These are phyloP conservation scores for Keiferia lycopersicella DNA, from an alignment of 2,888 invertebrate species.

Conservation along the genomic window DNA sequence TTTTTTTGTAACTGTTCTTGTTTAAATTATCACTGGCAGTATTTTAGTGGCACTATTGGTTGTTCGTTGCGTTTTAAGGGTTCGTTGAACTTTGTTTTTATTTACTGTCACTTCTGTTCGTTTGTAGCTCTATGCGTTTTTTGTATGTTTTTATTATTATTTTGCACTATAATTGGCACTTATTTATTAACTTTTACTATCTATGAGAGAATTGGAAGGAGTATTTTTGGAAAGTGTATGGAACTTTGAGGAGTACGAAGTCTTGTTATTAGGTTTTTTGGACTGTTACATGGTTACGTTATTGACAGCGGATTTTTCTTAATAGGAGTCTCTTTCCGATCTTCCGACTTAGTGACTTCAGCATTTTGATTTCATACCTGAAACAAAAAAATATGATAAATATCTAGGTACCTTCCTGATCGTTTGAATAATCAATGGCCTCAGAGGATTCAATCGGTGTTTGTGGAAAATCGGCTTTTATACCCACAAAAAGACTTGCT, in stretches of 20 bases:
- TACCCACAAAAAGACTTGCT: too few species aligned
- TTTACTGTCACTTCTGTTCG: constrained; percentile 40
- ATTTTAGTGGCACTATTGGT: constrained; percentile 43
- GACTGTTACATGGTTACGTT: constrained; percentile 56
- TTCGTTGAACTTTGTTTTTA: constrained; percentile 41
- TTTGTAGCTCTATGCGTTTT: constrained; percentile 36
- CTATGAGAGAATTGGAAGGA: constrained; percentile 57
- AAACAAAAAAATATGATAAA: constrained; percentile 38
- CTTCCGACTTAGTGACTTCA: constrained; percentile 53
- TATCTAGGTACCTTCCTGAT: neutral
- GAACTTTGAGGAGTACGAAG: constrained; percentile 38
- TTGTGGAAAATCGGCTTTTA: too few species aligned
- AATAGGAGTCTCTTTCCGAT: constrained; percentile 65
- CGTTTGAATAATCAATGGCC: too few species aligned
- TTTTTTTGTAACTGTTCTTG: constrained; percentile 22
- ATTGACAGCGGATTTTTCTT: constrained; percentile 34
- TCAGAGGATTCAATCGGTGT: too few species aligned
- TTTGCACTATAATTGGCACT: constrained; percentile 59
- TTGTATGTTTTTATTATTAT: constrained; percentile 34
- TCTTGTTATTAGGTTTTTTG: constrained; percentile 35
- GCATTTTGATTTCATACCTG: constrained; percentile 62
- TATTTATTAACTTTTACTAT: constrained; percentile 38
- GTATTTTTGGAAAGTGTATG: constrained; percentile 48
- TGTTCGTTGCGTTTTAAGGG: constrained; percentile 49
- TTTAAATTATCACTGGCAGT: constrained; percentile 32